Evolutionary conservation across 2,113 vertebrate species (phyloP).

Genomic region (Mirounga angustirostris): DNA sequence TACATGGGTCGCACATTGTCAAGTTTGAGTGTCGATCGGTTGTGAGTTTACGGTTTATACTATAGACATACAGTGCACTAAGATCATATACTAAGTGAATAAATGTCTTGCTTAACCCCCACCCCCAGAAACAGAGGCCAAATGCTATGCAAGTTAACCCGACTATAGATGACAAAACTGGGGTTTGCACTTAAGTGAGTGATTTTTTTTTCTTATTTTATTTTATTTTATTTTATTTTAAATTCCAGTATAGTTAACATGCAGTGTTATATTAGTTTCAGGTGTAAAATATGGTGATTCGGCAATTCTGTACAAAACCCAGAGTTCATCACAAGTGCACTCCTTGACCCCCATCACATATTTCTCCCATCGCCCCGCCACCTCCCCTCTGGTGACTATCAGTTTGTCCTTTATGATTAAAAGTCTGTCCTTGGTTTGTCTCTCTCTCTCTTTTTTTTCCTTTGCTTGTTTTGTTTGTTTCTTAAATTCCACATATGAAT

Average conservation of each 20-base stretch:
- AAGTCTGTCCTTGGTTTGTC: not conserved
- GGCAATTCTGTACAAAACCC: not conserved
- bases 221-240: not conserved
- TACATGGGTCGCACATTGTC: not conserved
- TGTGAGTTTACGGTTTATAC: slow-evolving; percentile 63
- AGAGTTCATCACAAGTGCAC: not conserved
- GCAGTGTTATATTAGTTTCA: not conserved
- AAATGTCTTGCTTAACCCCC: slow-evolving; percentile 66
- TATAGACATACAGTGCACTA: slow-evolving; percentile 62
- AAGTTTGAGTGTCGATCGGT: slow-evolving; percentile 21
- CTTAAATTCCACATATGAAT: not conserved
- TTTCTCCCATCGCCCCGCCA: not conserved
- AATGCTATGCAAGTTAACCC: not conserved
- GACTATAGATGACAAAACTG: not conserved
- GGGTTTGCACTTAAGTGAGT: too few relatives aligned
- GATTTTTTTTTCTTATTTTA: not conserved
- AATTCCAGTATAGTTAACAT: not conserved
- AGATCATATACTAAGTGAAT: slow-evolving; percentile 69
- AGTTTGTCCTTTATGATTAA: not conserved
- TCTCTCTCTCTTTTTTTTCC: not conserved
- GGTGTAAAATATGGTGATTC: not conserved
- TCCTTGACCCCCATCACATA: not conserved
- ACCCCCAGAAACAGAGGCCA: not conserved
- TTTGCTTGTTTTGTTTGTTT: not conserved
- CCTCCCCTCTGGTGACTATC: not conserved